These are phyloP conservation scores for Ectobius pallidus DNA, from an alignment of 2,888 invertebrate species.

Conservation along the genomic window DNA sequence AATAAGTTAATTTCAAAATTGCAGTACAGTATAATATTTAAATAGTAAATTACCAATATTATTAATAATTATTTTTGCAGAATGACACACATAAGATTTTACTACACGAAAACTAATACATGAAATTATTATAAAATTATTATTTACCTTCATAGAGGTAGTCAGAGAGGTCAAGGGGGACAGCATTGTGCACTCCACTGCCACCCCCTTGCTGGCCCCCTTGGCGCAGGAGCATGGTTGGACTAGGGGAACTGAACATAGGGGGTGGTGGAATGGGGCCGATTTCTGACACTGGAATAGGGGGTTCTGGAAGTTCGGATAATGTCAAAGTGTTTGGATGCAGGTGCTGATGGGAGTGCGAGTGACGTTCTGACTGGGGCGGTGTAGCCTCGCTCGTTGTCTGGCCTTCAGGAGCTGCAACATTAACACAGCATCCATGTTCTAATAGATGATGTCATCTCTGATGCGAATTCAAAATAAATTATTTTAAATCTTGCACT, in stretches of 20 bases:
- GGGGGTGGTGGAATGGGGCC: slow-evolving; percentile 94
- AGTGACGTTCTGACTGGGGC: slow-evolving; percentile 54
- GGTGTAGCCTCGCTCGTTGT: slow-evolving; percentile 49
- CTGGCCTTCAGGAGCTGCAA: slow-evolving; percentile 21
- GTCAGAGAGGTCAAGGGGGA: slow-evolving; percentile 56
- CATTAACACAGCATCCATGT: slow-evolving; percentile 9
- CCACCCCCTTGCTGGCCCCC: slow-evolving; percentile 45
- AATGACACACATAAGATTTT: too few species aligned
- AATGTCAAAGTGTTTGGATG: slow-evolving; percentile 62
- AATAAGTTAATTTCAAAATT: too few species aligned
- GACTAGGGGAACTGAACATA: slow-evolving; percentile 81
- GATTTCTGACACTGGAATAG: slow-evolving; percentile 90
- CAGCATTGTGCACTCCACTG: slow-evolving; percentile 47
- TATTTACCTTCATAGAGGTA: slow-evolving; percentile 70
- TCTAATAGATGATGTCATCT: too few species aligned
- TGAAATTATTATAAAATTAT: not conserved
- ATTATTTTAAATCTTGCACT: too few species aligned
- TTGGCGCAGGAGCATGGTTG: slow-evolving; percentile 40
- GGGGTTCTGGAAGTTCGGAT: slow-evolving; percentile 89
- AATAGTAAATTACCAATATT: too few species aligned
- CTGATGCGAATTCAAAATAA: too few species aligned
- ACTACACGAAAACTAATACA: too few species aligned
- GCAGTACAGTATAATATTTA: too few species aligned
- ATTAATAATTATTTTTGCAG: too few species aligned
- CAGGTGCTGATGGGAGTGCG: slow-evolving; percentile 32